Evolutionary conservation across 2,797 vertebrate genomes (phyloP).

Genomic region (Amblyraja radiata): DNA sequence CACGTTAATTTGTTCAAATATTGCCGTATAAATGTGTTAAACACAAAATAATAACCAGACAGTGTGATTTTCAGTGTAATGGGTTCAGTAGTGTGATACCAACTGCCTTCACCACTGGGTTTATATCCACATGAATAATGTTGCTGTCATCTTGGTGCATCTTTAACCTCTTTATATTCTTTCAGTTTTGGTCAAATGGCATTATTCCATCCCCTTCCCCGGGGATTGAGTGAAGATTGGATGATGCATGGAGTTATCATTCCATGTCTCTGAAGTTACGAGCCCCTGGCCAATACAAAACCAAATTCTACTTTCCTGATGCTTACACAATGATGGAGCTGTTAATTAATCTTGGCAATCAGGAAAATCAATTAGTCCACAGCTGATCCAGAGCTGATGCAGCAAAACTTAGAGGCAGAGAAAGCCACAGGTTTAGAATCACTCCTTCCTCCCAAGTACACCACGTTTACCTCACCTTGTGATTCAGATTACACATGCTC

Average conservation of each 20-base stretch:
- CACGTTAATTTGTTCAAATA: not conserved
- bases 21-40: not conserved
- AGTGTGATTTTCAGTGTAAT: not conserved
- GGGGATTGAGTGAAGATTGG: not conserved
- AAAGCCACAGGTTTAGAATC: not conserved
- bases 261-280: not conserved
- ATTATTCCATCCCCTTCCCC: not conserved
- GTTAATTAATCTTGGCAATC: not conserved
- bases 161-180: not conserved
- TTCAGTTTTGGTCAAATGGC: not conserved
- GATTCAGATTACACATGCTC: not conserved
- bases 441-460: not conserved
- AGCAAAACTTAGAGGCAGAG: not conserved
- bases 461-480: not conserved
- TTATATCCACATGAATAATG: not conserved
- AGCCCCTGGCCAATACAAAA: not conserved
- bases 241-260: not conserved
- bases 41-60: not conserved
- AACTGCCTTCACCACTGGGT: not conserved
- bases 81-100: not conserved
- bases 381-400: not conserved
- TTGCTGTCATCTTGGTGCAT: not conserved
- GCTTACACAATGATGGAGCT: not conserved
- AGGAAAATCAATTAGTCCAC: not conserved
- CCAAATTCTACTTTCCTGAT: not conserved